Conservation (phyloP, 1,140 invertebrate genomes). For the Geopemphigus sp. region DNA sequence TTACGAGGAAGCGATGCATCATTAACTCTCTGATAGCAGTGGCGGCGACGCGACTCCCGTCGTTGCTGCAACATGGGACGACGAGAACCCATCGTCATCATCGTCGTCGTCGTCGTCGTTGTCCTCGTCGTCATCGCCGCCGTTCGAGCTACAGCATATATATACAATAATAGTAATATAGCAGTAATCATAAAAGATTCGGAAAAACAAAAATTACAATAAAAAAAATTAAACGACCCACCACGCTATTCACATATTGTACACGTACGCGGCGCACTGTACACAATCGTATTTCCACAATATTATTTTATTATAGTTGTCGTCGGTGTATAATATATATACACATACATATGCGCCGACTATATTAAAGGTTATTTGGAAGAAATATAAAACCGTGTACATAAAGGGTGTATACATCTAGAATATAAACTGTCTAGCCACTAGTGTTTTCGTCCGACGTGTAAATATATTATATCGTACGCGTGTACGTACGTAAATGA, state of each 20-base stretch:
- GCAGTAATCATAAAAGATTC: background rate
- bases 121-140: background rate
- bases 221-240: background rate
- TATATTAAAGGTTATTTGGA: background rate
- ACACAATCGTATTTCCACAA: background rate
- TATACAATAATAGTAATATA: background rate
- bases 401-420: too few relatives aligned
- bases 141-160: background rate
- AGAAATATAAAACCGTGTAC: constrained; percentile 9
- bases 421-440: constrained; percentile 1
- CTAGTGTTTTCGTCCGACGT: constrained; percentile 21
- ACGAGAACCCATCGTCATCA: background rate
- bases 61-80: too few relatives aligned
- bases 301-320: too few relatives aligned
- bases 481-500: too few relatives aligned
- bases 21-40: constrained; percentile 35
- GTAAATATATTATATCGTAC: too few relatives aligned
- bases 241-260: background rate
- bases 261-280: too few relatives aligned
- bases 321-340: background rate
- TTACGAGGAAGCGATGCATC: constrained; percentile 49
- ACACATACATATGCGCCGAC: too few relatives aligned
- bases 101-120: background rate
- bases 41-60: background rate
- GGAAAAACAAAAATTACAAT: constrained; percentile 11